A percentile compares a stretch with the other conserved stretches of the same genome.
Conservation (phyloP, 2,797 vertebrate genomes). For the Eulemur rubriventer region DNA sequence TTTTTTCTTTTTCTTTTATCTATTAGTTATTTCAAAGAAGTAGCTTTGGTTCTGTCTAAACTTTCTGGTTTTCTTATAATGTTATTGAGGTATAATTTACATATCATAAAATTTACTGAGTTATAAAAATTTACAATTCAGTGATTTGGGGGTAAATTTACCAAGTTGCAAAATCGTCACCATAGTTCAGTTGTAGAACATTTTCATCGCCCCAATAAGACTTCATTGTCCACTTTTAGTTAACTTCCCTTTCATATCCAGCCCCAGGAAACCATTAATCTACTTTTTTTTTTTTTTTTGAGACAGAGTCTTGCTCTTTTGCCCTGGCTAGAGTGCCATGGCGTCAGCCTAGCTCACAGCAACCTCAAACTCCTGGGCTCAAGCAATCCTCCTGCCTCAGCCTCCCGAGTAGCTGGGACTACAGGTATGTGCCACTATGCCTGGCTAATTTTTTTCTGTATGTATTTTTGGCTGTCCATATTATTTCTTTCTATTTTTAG, state of each 20-base stretch:
- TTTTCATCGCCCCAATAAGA: background rate
- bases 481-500: no score
- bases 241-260: background rate
- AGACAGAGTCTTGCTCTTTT: no score
- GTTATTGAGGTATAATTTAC: background rate
- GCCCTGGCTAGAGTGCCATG: no score
- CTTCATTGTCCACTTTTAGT: background rate
- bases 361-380: no score
- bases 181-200: background rate
- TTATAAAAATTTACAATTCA: background rate
- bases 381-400: no score
- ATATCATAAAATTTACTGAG: background rate
- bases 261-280: background rate
- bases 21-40: background rate
- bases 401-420: no score
- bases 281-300: background rate
- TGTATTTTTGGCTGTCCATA: no score
- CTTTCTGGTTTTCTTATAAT: background rate
- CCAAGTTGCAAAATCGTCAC: background rate
- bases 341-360: no score
- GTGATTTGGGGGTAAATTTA: background rate
- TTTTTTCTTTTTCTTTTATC: background rate
- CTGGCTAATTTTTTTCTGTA: no score
- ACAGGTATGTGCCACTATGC: no score
- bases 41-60: background rate